phyloP scores from a whole-genome alignment of 2,113 vertebrate species.

The Chaenogobius annularis region DNA sequence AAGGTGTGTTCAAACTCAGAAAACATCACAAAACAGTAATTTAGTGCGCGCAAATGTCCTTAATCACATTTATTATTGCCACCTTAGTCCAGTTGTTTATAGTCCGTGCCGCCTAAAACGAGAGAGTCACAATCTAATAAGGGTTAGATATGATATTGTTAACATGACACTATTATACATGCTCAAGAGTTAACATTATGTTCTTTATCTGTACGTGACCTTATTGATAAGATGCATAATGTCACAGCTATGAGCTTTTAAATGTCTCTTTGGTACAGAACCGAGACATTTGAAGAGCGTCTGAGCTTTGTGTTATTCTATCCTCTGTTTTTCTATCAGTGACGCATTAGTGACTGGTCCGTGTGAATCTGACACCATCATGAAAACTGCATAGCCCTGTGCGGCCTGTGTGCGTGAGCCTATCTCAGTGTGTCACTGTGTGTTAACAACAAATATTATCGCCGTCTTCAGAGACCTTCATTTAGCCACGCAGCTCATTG shows the following conservation, averaged over 20 bases:
- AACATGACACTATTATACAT: too few relatives aligned
- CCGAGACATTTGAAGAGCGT: neutral
- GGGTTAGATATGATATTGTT: too few relatives aligned
- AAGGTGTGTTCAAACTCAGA: constrained; percentile 77
- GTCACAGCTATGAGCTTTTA: neutral
- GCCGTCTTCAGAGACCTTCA: constrained; percentile 27
- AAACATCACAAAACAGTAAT: too few relatives aligned
- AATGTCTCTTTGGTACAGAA: too few relatives aligned
- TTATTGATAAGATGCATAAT: neutral
- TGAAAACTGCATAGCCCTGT: constrained; percentile 46
- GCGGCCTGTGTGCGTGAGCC: neutral
- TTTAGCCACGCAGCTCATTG: constrained; percentile 17
- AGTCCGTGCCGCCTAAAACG: neutral
- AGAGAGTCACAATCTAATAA: too few relatives aligned
- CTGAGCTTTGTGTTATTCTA: constrained; percentile 1
- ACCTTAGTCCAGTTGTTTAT: neutral
- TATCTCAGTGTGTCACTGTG: neutral
- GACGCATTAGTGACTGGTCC: neutral
- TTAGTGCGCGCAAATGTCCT: too few relatives aligned
- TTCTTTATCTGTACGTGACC: too few relatives aligned
- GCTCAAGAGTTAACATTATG: too few relatives aligned
- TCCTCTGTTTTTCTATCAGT: neutral
- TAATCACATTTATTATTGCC: neutral
- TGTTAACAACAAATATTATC: neutral
- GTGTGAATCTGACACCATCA: constrained; percentile 35